phyloP scores from a whole-genome alignment of 2,888 invertebrate genomes.

The Drosophila nr. medialis region DNA sequence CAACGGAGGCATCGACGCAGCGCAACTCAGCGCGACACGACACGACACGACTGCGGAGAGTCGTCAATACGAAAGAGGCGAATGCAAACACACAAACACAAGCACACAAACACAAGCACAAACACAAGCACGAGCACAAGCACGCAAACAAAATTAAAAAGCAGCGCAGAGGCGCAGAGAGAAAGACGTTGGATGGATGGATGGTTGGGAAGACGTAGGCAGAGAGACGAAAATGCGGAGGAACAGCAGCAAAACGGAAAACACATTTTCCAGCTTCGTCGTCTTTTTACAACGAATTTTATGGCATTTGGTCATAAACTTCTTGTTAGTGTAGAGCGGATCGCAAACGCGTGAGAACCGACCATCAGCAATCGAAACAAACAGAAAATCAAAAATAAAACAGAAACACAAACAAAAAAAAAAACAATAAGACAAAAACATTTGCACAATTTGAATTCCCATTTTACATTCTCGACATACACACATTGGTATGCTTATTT shows the following conservation, averaged over 20 bases:
- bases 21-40: constrained; percentile 28
- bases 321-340: constrained; percentile 84
- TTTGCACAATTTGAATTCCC: constrained; percentile 29
- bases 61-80: constrained; percentile 18
- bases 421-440: constrained; percentile 33
- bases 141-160: constrained; percentile 54
- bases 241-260: constrained; percentile 64
- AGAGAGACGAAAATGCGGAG: constrained; percentile 9
- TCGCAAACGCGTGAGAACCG: constrained; percentile 77
- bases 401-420: constrained; percentile 10
- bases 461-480: constrained; percentile 2
- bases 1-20: constrained; percentile 46
- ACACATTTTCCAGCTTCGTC: constrained; percentile 80
- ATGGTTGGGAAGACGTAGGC: constrained; percentile 1
- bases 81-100: constrained; percentile 48
- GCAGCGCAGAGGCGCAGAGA: constrained; percentile 17
- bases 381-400: constrained; percentile 35
- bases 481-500: neutral
- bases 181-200: neutral
- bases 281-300: constrained; percentile 84
- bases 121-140: constrained; percentile 15
- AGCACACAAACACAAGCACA: no score
- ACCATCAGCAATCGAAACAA: constrained; percentile 43
- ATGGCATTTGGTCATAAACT: constrained; percentile 85
- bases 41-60: constrained; percentile 28